Evolutionary conservation across 37 sponge, comb jelly and placozoan species (phyloP).

Genomic region (Lycopodina hypogea): DNA sequence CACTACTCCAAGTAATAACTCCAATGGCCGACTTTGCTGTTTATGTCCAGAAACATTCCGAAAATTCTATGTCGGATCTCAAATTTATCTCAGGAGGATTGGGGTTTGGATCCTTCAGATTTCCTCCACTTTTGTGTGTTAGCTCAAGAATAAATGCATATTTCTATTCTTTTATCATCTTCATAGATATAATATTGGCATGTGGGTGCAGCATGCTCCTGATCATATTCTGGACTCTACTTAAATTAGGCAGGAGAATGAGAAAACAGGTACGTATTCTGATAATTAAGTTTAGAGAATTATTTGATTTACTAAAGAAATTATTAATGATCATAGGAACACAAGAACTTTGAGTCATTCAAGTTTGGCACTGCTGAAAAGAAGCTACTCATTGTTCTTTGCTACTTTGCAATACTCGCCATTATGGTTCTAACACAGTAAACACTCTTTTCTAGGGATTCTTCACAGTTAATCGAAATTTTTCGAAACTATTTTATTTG

Average conservation of each 20-base stretch:
- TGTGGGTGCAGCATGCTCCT: slow-evolving; percentile 30
- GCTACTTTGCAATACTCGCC: neutral
- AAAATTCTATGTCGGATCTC: too few relatives aligned
- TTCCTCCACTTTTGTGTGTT: slow-evolving; percentile 36
- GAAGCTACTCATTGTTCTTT: slow-evolving; percentile 8
- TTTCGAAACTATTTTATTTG: slow-evolving; percentile 6
- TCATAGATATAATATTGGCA: slow-evolving; percentile 8
- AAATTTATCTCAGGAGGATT: neutral
- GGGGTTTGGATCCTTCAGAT: slow-evolving; percentile 29
- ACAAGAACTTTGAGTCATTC: neutral
- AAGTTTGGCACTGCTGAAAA: slow-evolving; percentile 20
- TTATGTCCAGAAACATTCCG: neutral
- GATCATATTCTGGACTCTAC: slow-evolving; percentile 28
- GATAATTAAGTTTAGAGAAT: too few relatives aligned
- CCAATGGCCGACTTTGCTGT: neutral
- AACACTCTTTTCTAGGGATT: neutral
- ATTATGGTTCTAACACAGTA: neutral
- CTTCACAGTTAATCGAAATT: neutral
- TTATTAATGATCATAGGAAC: neutral
- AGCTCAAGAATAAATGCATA: neutral
- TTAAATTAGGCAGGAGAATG: neutral
- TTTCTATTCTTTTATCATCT: slow-evolving; percentile 38
- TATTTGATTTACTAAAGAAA: too few relatives aligned
- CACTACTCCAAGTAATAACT: slow-evolving; percentile 12
- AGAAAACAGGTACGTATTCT: too few relatives aligned